Evolutionary conservation across 2,888 invertebrate genomes (phyloP), one percentile per base, ranked within the genome.

Genomic region (Leptinotarsa peninsularis): DNA sequence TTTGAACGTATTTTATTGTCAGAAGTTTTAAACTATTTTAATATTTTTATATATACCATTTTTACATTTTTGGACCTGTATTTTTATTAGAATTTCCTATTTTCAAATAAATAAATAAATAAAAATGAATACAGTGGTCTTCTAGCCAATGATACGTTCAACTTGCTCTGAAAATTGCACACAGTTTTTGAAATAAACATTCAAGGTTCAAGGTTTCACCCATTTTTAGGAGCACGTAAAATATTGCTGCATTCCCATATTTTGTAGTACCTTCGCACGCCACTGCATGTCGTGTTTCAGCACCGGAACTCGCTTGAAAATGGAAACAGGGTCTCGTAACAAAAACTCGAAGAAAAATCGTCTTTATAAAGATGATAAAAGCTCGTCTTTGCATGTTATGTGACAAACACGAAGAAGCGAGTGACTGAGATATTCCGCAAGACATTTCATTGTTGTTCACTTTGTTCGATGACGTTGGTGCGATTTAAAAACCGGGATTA

Each of bases 291-390:
- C 72, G 76, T 78, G 77, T 77, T 77, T 72, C 77, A 77, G 76
- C 81, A 83, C 86, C 86, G 86, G 86, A 86, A 85, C 86, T 84
- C 83, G 84, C 84, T 83, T 83, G 85, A 83, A 84, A 86, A 85
- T 86, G 87, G 86, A 86, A 85, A 86, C 87, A 86, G 86, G 86
- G 85, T 85, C 84, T 85, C 81, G 82, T 80, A 84, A 86, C 86
- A 87, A 88, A 87, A 88, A 88, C 84, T 84, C 85, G 82, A 87
- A 88, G 88, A 88, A 88, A 88, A 88, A 88, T 88, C 87, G 88
- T 88, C 87, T 86, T 88, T 87, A 87, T 88, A 87, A 88, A 87
- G 86, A 88, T 88, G 88, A 88, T 88, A 88, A 88, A 88, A 88
- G 88, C 87, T 82, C 87, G 86, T 87, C 87, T 88, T 88, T 88